phyloP scores from a whole-genome alignment of 2,113 vertebrate genomes.

The Nipponia nippon region DNA sequence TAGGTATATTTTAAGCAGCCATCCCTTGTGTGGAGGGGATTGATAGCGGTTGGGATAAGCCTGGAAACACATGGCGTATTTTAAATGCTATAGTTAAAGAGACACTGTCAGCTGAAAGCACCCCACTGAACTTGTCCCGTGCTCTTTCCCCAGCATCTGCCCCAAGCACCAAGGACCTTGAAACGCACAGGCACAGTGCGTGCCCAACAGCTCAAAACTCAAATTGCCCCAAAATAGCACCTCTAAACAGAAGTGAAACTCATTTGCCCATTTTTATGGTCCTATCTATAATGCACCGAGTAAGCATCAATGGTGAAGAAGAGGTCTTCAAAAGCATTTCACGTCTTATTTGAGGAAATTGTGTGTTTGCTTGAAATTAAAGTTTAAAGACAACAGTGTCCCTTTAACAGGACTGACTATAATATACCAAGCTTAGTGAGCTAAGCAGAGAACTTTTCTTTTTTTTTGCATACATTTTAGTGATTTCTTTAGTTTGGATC shows the following conservation, averaged over 20 bases:
- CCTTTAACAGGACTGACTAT: background rate
- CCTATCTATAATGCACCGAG: background rate
- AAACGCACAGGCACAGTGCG: fast-evolving
- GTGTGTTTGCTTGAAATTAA: background rate
- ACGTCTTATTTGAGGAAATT: background rate
- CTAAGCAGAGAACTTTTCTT: background rate
- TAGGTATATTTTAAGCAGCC: conserved; percentile 38
- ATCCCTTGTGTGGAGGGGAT: background rate
- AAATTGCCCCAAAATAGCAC: background rate
- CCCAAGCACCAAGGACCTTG: background rate
- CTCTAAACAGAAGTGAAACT: background rate
- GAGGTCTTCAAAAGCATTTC: background rate
- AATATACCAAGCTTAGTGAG: background rate
- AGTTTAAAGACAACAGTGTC: background rate
- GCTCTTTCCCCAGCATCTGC: background rate
- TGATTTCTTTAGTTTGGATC: background rate
- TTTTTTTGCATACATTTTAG: background rate
- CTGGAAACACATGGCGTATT: conserved; percentile 1
- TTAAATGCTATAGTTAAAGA: background rate
- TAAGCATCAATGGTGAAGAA: background rate
- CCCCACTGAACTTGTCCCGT: background rate
- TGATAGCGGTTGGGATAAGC: background rate
- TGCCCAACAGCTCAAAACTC: background rate
- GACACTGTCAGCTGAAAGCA: background rate
- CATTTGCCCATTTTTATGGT: background rate